Conservation (phyloP, 2,888 invertebrate species). For the Aporophyla lueneburgensis region DNA sequence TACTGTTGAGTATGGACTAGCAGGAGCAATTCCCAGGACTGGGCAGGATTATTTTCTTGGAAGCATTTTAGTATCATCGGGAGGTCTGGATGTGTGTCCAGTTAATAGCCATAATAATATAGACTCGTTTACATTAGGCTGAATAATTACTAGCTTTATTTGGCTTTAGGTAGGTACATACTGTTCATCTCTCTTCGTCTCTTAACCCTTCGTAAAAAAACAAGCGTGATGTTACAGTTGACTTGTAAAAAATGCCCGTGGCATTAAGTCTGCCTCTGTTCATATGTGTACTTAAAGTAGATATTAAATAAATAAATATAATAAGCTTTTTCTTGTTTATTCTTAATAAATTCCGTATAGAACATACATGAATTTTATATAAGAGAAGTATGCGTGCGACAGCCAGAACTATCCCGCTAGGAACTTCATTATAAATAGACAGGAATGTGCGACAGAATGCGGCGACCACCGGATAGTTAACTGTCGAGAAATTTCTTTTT, state of each 20-base stretch:
- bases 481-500: conserved; percentile 61
- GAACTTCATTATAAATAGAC: conserved; percentile 75
- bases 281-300: too few relatives aligned
- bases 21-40: not conserved
- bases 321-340: not conserved
- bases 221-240: too few relatives aligned
- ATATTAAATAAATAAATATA: too few relatives aligned
- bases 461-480: conserved; percentile 62
- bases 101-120: not conserved
- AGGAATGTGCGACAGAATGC: conserved; percentile 73
- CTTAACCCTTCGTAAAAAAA: too few relatives aligned
- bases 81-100: not conserved
- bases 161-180: too few relatives aligned
- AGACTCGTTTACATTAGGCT: not conserved
- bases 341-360: conserved; percentile 50
- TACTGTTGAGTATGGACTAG: not conserved
- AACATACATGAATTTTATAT: conserved; percentile 53
- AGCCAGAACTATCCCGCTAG: conserved; percentile 69
- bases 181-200: not conserved
- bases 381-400: conserved; percentile 70
- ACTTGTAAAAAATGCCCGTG: too few relatives aligned
- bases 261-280: too few relatives aligned
- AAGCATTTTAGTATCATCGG: not conserved
- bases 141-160: too few relatives aligned
- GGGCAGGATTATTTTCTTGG: not conserved